Evolutionary conservation across 2,797 vertebrate genomes (phyloP), one percentile per base, ranked within the genome.

Genomic region (Apodemus agrarius): DNA sequence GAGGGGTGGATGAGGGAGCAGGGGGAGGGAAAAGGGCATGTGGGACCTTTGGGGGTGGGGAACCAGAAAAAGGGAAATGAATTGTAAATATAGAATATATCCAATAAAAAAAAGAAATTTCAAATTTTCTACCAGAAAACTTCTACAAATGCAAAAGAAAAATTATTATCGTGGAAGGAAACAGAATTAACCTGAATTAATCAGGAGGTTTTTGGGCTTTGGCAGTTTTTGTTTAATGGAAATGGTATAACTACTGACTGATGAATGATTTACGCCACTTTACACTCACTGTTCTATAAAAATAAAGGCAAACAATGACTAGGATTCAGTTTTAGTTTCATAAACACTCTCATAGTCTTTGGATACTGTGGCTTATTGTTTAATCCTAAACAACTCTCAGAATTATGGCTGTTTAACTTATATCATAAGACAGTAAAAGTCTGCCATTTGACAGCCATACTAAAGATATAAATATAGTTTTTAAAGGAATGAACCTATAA

Each of bases 381-480:
- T 93, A 78, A 65, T 67, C 85, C 88, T 81, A 95, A 78, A 17
- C 14, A 76, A 34, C 2, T 65, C 86, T 92, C 2, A 75, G 63
- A 97, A 76, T 3, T 86, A 13, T 82, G 34, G 0, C 79, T 82
- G 12, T 79, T 95, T 95, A 97, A 89, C 46, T 96, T 26, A 14
- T 93, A 75, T 94, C 96, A 97, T 94, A 96, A 57, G 57, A 59
- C 79, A 95, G 21, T 79, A 91, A 97, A 34, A 93, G 52, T 40
- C 75, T 95, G 67, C 75, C 54, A 81, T 85, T 87, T 91, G 83
- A 6, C 13, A 95, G 0, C 0, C 40, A 93, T 93, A 69, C 37
- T 86, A 95, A 96, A 24, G 11, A 76, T 95, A 97, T 89, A 74
- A 97, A 96, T 92, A 92, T 46, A 59, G 76, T 97, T 97, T 97